Evolutionary conservation across 2,113 vertebrate species (phyloP).

Genomic region (Mustela lutreola): DNA sequence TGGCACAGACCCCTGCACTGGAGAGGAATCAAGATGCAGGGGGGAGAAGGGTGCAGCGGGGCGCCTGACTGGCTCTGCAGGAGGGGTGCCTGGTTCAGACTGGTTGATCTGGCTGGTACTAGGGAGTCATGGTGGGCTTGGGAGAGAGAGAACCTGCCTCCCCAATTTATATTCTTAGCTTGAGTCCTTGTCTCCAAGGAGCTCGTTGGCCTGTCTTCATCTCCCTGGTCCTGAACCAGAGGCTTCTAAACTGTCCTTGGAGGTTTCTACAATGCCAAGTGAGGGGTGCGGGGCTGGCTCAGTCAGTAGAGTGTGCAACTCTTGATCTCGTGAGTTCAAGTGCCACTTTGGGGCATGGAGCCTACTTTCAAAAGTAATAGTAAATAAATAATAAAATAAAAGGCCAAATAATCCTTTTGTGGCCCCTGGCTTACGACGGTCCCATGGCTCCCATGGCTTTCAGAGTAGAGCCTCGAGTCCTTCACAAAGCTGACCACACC

Average conservation of each 20-base stretch:
- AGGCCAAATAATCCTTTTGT: neutral
- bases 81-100: neutral
- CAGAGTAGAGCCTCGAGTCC: neutral
- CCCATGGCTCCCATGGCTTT: neutral
- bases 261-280: conserved; percentile 13
- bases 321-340: neutral
- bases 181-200: neutral
- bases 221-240: neutral
- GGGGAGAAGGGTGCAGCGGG: too few species aligned
- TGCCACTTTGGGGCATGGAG: neutral
- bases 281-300: neutral
- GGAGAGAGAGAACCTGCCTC: neutral
- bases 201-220: neutral
- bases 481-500: neutral
- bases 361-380: neutral
- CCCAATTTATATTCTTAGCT: neutral
- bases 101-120: neutral
- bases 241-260: neutral
- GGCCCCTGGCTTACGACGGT: neutral
- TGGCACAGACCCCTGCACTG: neutral
- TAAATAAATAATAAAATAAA: neutral
- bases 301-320: neutral
- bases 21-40: neutral
- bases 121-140: neutral
- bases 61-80: neutral